These are phyloP conservation scores for Sebastolobus altivelis DNA, from an alignment of 2,797 vertebrate genomes.

Conservation along the genomic window DNA sequence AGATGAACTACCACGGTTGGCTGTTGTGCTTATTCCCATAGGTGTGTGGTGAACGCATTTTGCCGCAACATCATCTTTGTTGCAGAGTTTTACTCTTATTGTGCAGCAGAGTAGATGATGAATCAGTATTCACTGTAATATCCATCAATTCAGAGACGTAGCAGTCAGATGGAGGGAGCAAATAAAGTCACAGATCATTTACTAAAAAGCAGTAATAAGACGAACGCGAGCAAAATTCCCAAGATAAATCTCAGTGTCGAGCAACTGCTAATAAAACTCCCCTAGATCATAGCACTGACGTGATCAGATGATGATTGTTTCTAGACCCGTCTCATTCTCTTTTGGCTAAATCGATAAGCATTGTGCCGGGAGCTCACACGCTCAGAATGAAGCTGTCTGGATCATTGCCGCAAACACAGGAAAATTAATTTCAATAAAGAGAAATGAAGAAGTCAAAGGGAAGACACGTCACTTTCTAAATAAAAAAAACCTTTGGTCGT, in stretches of 20 bases:
- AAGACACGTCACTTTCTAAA: conserved; percentile 20
- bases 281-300: not conserved
- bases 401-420: conserved; percentile 16
- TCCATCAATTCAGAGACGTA: conserved; percentile 18
- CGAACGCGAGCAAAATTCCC: not conserved
- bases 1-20: conserved; percentile 37
- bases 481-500: not conserved
- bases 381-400: conserved; percentile 12
- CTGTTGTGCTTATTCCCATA: conserved; percentile 31
- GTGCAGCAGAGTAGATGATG: conserved; percentile 8
- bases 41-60: conserved; percentile 27
- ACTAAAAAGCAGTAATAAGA: not conserved
- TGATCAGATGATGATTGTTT: conserved; percentile 1
- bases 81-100: conserved; percentile 8
- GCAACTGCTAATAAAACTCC: not conserved
- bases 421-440: conserved; percentile 6
- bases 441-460: conserved; percentile 35
- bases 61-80: conserved; percentile 18
- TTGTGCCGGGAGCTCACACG: not conserved
- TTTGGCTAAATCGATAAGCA: conserved; percentile 1
- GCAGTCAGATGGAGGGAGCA: not conserved
- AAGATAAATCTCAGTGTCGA: conserved; percentile 6
- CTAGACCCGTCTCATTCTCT: not conserved
- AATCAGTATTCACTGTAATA: conserved; percentile 15
- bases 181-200: not conserved